Evolutionary conservation across 1,140 invertebrate genomes (phyloP).

Genomic region (Papilio aristodemus): DNA sequence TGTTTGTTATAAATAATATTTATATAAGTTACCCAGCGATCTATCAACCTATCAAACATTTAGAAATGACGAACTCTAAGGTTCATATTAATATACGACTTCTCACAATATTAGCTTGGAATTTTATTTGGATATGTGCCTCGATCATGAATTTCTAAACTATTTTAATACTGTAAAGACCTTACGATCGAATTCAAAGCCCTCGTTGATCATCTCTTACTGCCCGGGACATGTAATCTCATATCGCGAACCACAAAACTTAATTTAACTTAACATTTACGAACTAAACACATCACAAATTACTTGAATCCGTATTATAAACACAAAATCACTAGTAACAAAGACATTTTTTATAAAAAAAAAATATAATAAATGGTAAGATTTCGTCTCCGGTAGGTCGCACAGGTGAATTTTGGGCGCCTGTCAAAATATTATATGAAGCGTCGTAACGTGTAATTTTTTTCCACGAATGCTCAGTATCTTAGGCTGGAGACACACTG

Average conservation of each 20-base stretch:
- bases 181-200: constrained; percentile 63
- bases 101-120: no score
- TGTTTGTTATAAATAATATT: neutral
- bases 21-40: no score
- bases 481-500: neutral
- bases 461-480: neutral
- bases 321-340: neutral
- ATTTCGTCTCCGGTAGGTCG: no score
- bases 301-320: neutral
- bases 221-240: neutral
- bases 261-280: neutral
- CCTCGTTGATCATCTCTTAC: constrained; percentile 55
- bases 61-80: no score
- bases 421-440: constrained; percentile 1
- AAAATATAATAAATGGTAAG: no score
- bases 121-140: no score
- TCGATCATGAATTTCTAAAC: no score
- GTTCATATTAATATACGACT: no score
- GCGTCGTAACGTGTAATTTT: neutral
- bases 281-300: neutral
- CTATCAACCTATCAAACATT: no score
- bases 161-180: constrained; percentile 22
- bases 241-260: neutral
- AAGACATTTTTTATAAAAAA: neutral
- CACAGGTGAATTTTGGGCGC: neutral